A percentile compares a stretch with the other conserved stretches of the same genome.
Conservation (phyloP, 2,797 vertebrate genomes). For the Takifugu rubripes region DNA sequence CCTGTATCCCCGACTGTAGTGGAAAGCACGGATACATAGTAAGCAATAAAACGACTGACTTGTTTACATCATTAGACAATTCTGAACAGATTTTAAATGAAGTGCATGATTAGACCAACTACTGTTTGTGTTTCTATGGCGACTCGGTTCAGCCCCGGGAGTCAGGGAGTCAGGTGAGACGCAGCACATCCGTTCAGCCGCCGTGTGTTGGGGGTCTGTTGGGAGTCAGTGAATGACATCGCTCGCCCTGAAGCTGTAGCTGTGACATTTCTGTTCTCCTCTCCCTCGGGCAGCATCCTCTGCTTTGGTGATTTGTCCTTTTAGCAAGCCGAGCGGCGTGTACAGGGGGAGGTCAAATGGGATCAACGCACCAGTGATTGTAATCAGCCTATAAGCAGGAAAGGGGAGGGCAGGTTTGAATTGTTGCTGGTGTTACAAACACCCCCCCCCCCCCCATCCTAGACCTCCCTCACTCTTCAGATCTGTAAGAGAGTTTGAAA, state of each 20-base stretch:
- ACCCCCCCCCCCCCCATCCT: too few species aligned
- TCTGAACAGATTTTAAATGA: too few species aligned
- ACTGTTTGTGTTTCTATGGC: constrained; percentile 13
- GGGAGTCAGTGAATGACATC: constrained; percentile 41
- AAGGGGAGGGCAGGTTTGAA: too few species aligned
- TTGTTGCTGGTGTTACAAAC: too few species aligned
- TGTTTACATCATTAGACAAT: too few species aligned
- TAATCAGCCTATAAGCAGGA: neutral
- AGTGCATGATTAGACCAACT: too few species aligned
- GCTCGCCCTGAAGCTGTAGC: constrained; percentile 23
- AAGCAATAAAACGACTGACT: too few species aligned
- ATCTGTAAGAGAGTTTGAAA: too few species aligned
- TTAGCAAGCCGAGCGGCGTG: neutral
- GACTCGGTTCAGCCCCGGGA: constrained; percentile 31
- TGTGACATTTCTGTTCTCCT: constrained; percentile 11
- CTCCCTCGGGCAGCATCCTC: constrained; percentile 8
- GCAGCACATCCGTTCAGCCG: constrained; percentile 11
- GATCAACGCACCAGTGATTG: constrained; percentile 8
- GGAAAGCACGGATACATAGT: too few species aligned
- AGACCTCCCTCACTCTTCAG: too few species aligned
- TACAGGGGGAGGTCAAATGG: too few species aligned
- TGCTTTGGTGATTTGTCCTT: constrained; percentile 19
- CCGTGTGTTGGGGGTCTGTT: constrained; percentile 26
- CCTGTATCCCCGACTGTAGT: too few species aligned
- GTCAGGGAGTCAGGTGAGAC: constrained; percentile 18